Percentiles rank a stretch among this genome's conserved stretches.
Conservation (phyloP, 2,797 vertebrate species). For the Pseudomugil gertrudae region DNA sequence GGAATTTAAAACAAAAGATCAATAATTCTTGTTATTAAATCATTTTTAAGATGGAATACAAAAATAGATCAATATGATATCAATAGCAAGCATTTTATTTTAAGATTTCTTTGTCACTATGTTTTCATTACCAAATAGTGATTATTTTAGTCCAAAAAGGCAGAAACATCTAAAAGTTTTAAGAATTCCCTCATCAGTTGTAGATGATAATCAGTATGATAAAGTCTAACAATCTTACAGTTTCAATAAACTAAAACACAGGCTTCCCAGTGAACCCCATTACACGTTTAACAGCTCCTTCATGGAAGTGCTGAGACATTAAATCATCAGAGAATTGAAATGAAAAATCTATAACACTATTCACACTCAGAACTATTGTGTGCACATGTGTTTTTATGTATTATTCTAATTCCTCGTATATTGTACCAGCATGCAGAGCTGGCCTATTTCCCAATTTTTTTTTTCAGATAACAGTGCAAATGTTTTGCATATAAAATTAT, state of each 20-base stretch:
- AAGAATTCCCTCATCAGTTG: not conserved
- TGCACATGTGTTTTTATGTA: slow-evolving; percentile 14
- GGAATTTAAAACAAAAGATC: not conserved
- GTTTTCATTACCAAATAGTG: not conserved
- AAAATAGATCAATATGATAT: not conserved
- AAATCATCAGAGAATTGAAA: not conserved
- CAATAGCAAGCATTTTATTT: too few relatives aligned
- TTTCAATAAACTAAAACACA: not conserved
- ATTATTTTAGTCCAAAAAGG: not conserved
- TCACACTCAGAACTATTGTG: slow-evolving; percentile 11
- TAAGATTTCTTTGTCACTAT: not conserved
- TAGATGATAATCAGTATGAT: not conserved
- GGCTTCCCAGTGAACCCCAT: not conserved
- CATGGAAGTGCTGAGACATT: not conserved
- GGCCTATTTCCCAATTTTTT: slow-evolving; percentile 60
- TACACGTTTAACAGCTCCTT: not conserved
- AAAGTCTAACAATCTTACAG: not conserved
- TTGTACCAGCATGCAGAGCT: slow-evolving; percentile 52
- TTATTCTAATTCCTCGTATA: slow-evolving; percentile 32
- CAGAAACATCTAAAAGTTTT: not conserved
- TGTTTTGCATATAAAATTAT: slow-evolving; percentile 74
- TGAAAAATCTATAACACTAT: slow-evolving; percentile 8
- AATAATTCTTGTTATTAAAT: not conserved
- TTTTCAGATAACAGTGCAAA: slow-evolving; percentile 62
- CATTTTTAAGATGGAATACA: not conserved